Evolutionary conservation across 2,888 invertebrate species (phyloP).

Genomic region (Herminia tarsipennalis): DNA sequence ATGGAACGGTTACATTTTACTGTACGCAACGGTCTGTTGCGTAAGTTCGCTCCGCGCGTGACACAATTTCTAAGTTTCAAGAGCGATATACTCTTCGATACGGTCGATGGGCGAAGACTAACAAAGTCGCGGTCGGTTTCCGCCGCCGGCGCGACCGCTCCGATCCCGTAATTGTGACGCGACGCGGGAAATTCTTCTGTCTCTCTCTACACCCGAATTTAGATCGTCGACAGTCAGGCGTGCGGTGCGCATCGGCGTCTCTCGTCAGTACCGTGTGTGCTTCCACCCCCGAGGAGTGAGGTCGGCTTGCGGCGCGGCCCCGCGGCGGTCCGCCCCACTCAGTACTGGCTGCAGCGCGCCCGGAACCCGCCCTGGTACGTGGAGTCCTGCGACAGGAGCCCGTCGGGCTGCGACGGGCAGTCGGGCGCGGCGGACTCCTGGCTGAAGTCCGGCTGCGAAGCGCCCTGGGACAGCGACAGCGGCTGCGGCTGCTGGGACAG

Average conservation of each 20-base stretch:
- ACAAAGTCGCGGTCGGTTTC: slow-evolving; percentile 53
- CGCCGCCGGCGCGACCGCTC: slow-evolving; percentile 51
- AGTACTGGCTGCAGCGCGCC: slow-evolving; percentile 89
- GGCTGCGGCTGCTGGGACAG: slow-evolving; percentile 89
- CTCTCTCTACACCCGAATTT: slow-evolving; percentile 35
- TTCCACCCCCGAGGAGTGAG: slow-evolving; percentile 52
- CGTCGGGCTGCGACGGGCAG: slow-evolving; percentile 97
- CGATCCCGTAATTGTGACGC: slow-evolving; percentile 34
- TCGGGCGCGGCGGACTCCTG: slow-evolving; percentile 94
- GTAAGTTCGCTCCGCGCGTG: slow-evolving; percentile 57
- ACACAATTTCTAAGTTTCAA: slow-evolving; percentile 53
- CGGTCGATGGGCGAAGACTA: slow-evolving; percentile 55
- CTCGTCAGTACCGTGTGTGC: slow-evolving; percentile 57
- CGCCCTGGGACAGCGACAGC: slow-evolving; percentile 90
- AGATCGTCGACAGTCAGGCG: slow-evolving; percentile 42
- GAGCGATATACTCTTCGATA: slow-evolving; percentile 44
- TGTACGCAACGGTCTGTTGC: slow-evolving; percentile 51
- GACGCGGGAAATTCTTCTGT: slow-evolving; percentile 32
- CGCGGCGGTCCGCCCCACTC: slow-evolving; percentile 88
- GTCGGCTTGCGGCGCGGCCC: slow-evolving; percentile 83
- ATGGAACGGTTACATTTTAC: slow-evolving; percentile 52
- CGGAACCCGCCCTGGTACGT: slow-evolving; percentile 92
- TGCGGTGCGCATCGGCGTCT: slow-evolving; percentile 50
- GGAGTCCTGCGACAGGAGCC: slow-evolving; percentile 96
- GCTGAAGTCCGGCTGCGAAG: slow-evolving; percentile 90